Base-by-base conservation (phyloP, 2,113 vertebrate species). In the Amphiprion ocellaris region DNA sequence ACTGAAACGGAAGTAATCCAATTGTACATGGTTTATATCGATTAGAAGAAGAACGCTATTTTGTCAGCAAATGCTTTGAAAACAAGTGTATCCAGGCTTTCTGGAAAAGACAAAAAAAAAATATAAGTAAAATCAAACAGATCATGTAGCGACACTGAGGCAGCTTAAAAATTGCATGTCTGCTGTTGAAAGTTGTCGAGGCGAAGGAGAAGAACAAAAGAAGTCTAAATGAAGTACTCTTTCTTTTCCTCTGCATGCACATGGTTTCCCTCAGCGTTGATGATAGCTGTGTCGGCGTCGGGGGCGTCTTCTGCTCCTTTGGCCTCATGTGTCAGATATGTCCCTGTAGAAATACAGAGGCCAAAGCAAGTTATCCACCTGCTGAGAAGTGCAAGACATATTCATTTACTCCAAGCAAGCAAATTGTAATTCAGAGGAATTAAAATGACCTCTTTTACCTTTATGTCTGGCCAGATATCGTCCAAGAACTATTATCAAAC, bases 401-500 rank as follows among this genome's bases (percentile, higher is more conserved):
- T 39, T 30, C 15, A 54, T 52, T 69, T 26, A 65, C 69, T 37
- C 19, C 54, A 69, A 74, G 52, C 67, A 44, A 62, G 62, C 52
- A 56, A 70, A 69, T 56, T 52, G n/a, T 21, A 10, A 80, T 81
- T 78, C 67, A 77, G 70, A 66, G 61, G 33, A 75, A 60, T 54
- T 14, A 12, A 28, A 46, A 24, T 30, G 62, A 66, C 71, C 59
- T 76, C 28, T 69, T 95, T 60, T 95, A 99, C 98, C 98, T 99
- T 99, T 99, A 97, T 99, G 98, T 95, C 98, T 97, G 90, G 98
- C 98, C 91, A 99, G 95, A 89, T 99, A 99, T 81, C 98, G 96
- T 73, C 98, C 98, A 28, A 99, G 96, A 74, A 99, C 96, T 90
- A 99, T 98, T 93, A 99, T 98, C 94, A 98, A 97, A 93, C 98